These are phyloP conservation scores for Tetheella fluctuosa DNA, from an alignment of 2,888 invertebrate genomes.

Conservation along the genomic window DNA sequence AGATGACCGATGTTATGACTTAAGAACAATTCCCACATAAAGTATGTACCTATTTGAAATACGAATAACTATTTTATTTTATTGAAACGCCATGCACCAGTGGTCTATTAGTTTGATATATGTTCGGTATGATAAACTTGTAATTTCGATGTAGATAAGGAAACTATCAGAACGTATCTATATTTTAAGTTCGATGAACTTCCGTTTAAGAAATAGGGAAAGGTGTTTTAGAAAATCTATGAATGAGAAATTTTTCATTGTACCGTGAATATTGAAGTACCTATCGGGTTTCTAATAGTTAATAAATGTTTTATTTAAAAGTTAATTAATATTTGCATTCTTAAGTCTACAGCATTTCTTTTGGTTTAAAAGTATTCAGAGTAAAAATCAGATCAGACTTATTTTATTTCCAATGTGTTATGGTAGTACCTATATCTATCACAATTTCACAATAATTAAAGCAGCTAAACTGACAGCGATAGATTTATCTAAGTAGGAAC, in stretches of 20 bases:
- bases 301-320: too few relatives aligned
- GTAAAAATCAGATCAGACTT: too few relatives aligned
- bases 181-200: conserved; percentile 75
- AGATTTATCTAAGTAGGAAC: conserved; percentile 5
- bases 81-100: not conserved
- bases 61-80: not conserved
- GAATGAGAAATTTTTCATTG: conserved; percentile 45
- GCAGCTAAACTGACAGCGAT: conserved; percentile 8
- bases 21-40: not conserved
- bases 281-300: not conserved
- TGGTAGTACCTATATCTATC: not conserved
- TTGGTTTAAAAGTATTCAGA: too few relatives aligned
- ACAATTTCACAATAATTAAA: conserved; percentile 13
- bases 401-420: not conserved
- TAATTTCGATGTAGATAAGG: conserved; percentile 64
- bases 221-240: conserved; percentile 59
- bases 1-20: conserved; percentile 9
- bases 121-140: conserved; percentile 56
- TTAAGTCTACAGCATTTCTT: too few relatives aligned
- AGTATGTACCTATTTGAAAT: not conserved
- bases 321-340: not conserved
- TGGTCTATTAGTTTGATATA: not conserved
- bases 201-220: conserved; percentile 70
- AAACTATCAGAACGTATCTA: conserved; percentile 46
- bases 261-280: conserved; percentile 28